phyloP scores from a whole-genome alignment of 2,113 vertebrate species.

The Malurus elegans region DNA sequence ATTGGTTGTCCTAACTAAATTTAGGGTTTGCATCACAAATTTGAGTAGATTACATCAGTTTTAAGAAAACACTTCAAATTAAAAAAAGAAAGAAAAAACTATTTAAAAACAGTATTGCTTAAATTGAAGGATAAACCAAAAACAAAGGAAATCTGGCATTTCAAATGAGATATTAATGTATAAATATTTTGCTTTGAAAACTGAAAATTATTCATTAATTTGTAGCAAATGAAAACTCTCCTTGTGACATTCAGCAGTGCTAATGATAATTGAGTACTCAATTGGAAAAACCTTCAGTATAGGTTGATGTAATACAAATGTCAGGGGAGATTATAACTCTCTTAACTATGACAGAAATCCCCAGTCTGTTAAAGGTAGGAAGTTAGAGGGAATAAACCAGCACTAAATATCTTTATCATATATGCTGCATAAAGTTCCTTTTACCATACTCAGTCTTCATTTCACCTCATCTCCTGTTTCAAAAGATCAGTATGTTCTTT shows the following conservation, averaged over 20 bases:
- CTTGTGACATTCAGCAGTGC: background rate
- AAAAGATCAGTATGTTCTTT: background rate
- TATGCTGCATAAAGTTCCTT: rapidly evolving
- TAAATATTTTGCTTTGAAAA: background rate
- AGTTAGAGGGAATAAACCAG: background rate
- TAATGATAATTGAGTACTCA: background rate
- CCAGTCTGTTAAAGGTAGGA: background rate
- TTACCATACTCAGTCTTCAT: background rate
- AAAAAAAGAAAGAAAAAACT: too few species aligned
- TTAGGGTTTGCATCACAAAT: background rate
- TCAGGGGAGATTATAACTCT: background rate
- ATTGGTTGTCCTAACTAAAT: background rate
- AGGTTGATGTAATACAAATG: background rate
- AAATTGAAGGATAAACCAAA: background rate
- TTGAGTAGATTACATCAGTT: background rate
- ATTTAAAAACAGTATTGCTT: background rate
- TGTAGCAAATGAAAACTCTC: background rate
- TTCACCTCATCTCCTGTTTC: background rate
- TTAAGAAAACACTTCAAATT: background rate
- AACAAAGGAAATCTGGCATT: background rate
- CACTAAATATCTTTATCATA: background rate
- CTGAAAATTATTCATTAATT: background rate
- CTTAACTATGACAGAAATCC: background rate
- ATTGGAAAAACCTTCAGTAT: background rate
- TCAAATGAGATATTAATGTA: background rate